Base-by-base conservation (phyloP, 2,113 vertebrate species). In the Xenopus laevis region DNA sequence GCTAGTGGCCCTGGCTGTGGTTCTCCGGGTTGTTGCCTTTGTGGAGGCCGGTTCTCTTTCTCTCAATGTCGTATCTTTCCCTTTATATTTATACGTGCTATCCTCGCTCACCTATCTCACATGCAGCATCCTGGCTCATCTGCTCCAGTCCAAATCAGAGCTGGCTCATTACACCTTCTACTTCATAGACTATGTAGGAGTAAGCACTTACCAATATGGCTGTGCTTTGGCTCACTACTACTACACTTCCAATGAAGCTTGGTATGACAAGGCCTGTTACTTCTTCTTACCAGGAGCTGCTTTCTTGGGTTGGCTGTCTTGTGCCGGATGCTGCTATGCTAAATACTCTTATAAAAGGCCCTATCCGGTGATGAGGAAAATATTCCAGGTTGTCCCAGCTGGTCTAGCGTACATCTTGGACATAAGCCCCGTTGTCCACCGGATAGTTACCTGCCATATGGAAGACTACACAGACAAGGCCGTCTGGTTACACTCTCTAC, bases 121-220 rank as follows among this genome's bases (percentile, higher is more conserved):
- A 3, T 93, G 92, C 81, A 98, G 96, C 73, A 89, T 93, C 4
- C 78, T 90, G 57, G 96, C 96, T n/a, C 96, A 98, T 79, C 90
- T 98, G 8, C 84, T 98, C 46, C 96, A 98, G 80, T 98, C 96
- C 57, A 94, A 90, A 70, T 96, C 95, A 0, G 92, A 96, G 85
- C 84, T 91, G 4, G 88, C 91, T 0, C 96, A 98, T 83, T 97
- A 97, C 79, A 94, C 91, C 1, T 88, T 97, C 81, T 98, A 97
- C 83, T 98, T 96, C 0, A 68, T 95, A 85, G 96, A 98, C 88
- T 98, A 98, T 0, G 90, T 96, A 0, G 96, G 95, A 0, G 94
- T 98, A 55, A 92, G 93, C 20, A 83, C 91, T 9, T 95, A 98
- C 82, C 96, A 98, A 77, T 98, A 97, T 0, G 96, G 95, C 65